A percentile compares a stretch with the other conserved stretches of the same genome.
These are phyloP conservation scores for Passer montanus DNA, from an alignment of 2,113 vertebrate species.

Conservation along the genomic window DNA sequence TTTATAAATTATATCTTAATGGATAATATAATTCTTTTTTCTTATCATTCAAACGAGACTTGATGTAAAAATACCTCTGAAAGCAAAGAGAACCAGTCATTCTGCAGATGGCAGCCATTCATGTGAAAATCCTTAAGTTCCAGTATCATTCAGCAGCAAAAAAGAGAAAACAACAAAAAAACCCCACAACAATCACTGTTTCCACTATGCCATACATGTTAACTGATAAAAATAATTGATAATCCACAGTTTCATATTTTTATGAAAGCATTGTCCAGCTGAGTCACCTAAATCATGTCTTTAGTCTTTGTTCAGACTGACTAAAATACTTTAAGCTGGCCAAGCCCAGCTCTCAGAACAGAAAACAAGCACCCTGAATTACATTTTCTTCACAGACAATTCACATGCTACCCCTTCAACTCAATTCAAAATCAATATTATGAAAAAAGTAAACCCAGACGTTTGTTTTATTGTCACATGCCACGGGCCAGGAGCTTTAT, in stretches of 20 bases:
- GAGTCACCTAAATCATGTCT: neutral
- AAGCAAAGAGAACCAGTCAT: neutral
- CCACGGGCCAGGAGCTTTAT: neutral
- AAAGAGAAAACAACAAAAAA: neutral
- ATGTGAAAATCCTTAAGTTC: neutral
- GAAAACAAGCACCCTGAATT: neutral
- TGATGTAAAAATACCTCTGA: neutral
- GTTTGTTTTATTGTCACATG: neutral
- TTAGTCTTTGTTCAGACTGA: neutral
- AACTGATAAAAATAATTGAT: neutral
- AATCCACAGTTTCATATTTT: neutral
- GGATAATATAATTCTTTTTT: neutral
- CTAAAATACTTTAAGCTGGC: neutral
- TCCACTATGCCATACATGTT: neutral
- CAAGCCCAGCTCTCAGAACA: neutral
- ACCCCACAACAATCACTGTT: too few species aligned
- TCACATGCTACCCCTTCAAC: neutral
- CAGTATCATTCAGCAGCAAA: neutral
- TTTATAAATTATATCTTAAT: neutral
- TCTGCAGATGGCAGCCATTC: neutral
- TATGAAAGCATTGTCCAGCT: neutral
- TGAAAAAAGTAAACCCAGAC: neutral
- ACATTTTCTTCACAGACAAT: neutral
- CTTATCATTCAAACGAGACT: neutral
- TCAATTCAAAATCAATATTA: neutral